A percentile compares a stretch with the other conserved stretches of the same genome.
Evolutionary conservation across 2,797 vertebrate genomes (phyloP).

Genomic region (Melanotaenia nigrans): DNA sequence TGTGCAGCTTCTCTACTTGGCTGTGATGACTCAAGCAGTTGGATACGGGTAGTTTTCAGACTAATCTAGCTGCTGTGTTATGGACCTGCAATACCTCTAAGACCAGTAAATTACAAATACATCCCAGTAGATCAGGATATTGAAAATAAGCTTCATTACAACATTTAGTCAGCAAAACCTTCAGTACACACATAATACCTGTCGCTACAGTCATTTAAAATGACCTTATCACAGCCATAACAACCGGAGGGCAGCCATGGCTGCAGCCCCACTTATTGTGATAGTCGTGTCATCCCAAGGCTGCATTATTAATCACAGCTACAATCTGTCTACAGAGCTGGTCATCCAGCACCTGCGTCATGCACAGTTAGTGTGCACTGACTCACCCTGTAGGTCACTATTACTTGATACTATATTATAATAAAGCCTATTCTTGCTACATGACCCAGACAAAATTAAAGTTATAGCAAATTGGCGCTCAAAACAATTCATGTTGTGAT

Average conservation of each 20-base stretch:
- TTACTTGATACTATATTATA: background rate
- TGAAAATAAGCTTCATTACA: background rate
- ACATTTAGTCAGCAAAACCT: background rate
- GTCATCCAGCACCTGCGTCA: background rate
- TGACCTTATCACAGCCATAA: background rate
- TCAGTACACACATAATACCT: background rate
- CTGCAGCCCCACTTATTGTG: slow-evolving; percentile 1
- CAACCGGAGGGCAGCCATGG: background rate
- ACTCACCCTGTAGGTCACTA: background rate
- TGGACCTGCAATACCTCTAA: background rate
- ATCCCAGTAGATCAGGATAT: background rate
- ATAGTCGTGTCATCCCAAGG: slow-evolving; percentile 8
- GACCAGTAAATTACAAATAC: background rate
- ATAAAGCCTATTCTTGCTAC: background rate
- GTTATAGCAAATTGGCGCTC: background rate
- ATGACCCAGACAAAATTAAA: background rate
- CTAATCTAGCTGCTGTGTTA: background rate
- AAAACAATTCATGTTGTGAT: no score
- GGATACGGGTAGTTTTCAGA: background rate
- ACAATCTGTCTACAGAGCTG: background rate
- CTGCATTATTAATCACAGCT: slow-evolving; percentile 17
- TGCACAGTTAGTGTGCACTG: background rate
- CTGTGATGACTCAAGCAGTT: background rate
- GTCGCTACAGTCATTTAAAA: no score
- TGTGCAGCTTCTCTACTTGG: background rate